These are phyloP conservation scores for Heliconius melpomene DNA, from an alignment of 1,140 invertebrate genomes.

Conservation along the genomic window DNA sequence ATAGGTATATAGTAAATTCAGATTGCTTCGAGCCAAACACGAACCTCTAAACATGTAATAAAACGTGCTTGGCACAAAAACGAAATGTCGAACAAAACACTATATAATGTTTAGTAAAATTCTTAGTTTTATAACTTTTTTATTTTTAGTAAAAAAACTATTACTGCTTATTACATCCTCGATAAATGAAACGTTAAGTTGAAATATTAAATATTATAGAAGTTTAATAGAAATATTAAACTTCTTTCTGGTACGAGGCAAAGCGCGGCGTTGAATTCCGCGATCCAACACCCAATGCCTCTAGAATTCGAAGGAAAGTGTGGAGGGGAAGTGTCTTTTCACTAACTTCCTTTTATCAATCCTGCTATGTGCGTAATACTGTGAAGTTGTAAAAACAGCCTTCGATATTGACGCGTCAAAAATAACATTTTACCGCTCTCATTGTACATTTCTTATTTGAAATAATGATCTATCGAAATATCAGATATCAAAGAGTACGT, in stretches of 20 bases:
- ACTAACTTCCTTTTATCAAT: too few relatives aligned
- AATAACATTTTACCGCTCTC: background rate
- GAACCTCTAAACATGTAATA: background rate
- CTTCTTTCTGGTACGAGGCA: too few relatives aligned
- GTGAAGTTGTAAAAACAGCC: too few relatives aligned
- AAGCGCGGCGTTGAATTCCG: too few relatives aligned
- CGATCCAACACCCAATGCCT: too few relatives aligned
- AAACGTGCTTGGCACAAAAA: constrained; percentile 1
- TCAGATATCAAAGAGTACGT: background rate
- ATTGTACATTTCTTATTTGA: background rate
- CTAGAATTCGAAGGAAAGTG: too few relatives aligned
- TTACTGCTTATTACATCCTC: background rate
- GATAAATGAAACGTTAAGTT: too few relatives aligned
- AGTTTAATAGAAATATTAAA: too few relatives aligned
- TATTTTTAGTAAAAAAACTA: background rate
- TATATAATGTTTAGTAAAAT: background rate
- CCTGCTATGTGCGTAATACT: too few relatives aligned
- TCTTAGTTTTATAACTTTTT: background rate
- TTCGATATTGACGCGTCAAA: background rate
- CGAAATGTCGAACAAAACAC: background rate
- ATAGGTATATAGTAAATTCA: background rate
- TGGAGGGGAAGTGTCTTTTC: too few relatives aligned
- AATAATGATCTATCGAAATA: background rate
- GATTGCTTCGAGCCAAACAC: background rate
- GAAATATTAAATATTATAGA: too few relatives aligned